These are phyloP conservation scores for Thereva unica DNA, from an alignment of 2,888 invertebrate species.

Conservation along the genomic window DNA sequence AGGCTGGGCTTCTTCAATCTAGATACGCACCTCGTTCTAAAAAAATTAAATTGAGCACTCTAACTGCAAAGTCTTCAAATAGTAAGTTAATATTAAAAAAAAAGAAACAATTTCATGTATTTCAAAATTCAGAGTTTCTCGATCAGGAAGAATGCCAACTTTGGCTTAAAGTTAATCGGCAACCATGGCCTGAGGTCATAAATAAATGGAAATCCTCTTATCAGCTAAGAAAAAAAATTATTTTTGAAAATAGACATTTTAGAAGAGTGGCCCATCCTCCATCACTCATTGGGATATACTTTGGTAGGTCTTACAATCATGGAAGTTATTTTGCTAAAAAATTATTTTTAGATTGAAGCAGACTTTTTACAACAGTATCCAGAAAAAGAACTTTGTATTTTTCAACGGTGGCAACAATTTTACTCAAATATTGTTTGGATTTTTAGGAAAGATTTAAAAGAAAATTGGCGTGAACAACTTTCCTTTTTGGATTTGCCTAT, in stretches of 20 bases:
- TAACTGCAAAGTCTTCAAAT: no score
- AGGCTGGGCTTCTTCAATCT: background rate
- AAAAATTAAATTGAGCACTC: background rate
- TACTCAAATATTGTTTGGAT: background rate
- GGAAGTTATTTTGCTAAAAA: background rate
- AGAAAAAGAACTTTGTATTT: background rate
- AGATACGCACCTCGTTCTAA: background rate
- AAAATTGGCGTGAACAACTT: background rate
- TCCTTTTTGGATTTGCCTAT: background rate
- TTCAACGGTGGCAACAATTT: background rate
- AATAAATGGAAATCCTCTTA: slow-evolving; percentile 2
- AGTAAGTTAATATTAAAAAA: background rate
- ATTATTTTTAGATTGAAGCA: background rate
- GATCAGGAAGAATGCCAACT: background rate
- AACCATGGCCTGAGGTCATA: background rate
- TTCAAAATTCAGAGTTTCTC: background rate
- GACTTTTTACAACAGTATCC: background rate
- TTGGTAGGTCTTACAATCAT: background rate
- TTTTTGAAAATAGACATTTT: slow-evolving; percentile 1
- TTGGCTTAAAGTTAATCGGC: slow-evolving; percentile 9
- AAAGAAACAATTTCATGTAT: background rate
- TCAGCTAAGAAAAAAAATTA: background rate
- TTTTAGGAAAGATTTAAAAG: background rate
- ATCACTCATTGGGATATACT: background rate
- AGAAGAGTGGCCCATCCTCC: background rate